Evolutionary conservation across 1,140 invertebrate species (phyloP), one percentile per base, ranked within the genome.

Genomic region (Meloidogyne exigua): DNA sequence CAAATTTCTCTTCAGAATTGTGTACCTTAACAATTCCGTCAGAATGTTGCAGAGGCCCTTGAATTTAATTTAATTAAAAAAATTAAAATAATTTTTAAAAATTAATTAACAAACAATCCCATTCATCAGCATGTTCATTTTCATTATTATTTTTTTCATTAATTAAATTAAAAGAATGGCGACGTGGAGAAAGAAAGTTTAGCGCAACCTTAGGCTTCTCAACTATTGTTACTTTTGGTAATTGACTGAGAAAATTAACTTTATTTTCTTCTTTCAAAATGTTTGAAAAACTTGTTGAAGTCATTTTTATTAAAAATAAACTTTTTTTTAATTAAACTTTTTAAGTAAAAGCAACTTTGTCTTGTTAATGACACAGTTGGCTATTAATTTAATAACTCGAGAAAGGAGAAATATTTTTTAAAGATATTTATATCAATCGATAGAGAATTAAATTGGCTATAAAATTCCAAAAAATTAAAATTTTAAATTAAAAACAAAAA

Each of bases 1-100:
- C 82, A 69, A 80, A 86, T 65, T 87, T 87, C 10, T 87, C 85
- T 13, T 66, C 39, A 39, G 80, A 81, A 79, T 86, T 87, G 64
- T 74, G 63, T 67, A 85, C 81, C 49, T 84, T 79, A 13, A 84
- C 82, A 71, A 84, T 80, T n/a, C 82, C 82, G 28, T 82, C 78
- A 36, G 69, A 76, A 36, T 80, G 75, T 63, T 82, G 78, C 3
- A 82, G 70, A 36, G 78, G 77, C 80, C 80, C 77, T 76, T 9
- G 5, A 57, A 57, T 7, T 18, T 18, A 49, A 12, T 49, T 57
- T 57, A 18, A 26, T 39, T 11, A 69, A 63, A 72, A 25, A 57
- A 28, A 21, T 23, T 26, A 13, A 72, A 72, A 21, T 44, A 26
- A 39, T 72, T 39, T 49, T 57, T 72, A 21, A 25, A 44, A 39